phyloP scores from a whole-genome alignment of 2,888 invertebrate species.

The Ptychoptera contaminata region DNA sequence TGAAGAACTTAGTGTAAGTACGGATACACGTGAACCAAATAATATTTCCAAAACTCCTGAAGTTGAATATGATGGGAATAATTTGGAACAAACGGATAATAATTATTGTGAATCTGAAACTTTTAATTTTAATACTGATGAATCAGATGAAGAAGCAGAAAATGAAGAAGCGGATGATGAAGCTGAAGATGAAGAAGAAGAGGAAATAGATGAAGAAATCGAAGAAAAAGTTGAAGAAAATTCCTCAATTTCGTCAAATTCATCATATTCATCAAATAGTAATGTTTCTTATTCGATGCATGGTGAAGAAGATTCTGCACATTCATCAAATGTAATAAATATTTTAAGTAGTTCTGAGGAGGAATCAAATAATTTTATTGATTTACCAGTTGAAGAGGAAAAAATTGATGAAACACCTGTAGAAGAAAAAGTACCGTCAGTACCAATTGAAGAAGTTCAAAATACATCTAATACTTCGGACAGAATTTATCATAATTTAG shows the following conservation, averaged over 20 bases:
- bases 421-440: not conserved
- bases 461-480: too few relatives aligned
- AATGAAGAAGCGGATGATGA: conserved; percentile 1
- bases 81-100: not conserved
- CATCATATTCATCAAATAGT: too few relatives aligned
- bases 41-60: not conserved
- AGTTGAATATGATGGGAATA: not conserved
- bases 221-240: not conserved
- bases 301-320: not conserved
- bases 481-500: not conserved
- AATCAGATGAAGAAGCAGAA: conserved; percentile 1
- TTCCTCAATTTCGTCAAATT: too few relatives aligned
- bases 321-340: not conserved
- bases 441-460: too few relatives aligned
- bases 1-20: too few relatives aligned
- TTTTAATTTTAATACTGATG: not conserved
- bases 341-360: conserved; percentile 1
- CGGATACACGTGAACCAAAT: not conserved
- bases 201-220: not conserved
- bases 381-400: not conserved
- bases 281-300: too few relatives aligned
- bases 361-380: not conserved
- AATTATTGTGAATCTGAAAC: not conserved
- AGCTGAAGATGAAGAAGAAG: conserved; percentile 1
- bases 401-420: not conserved